Conservation (phyloP, 2,113 vertebrate species). For the Chlamydotis undulata region DNA sequence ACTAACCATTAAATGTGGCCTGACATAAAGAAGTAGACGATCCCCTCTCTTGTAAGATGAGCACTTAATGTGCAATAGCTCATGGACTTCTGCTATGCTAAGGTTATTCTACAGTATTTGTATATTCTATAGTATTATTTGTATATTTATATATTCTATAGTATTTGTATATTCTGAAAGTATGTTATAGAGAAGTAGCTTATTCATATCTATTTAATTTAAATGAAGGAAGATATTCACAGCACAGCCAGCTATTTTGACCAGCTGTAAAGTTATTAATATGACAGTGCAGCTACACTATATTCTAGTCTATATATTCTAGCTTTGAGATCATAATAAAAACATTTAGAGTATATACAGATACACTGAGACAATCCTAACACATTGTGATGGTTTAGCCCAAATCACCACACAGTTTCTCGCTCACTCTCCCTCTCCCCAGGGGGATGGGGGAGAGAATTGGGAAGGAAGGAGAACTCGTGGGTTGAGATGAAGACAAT, state of each 20-base stretch:
- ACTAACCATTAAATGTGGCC: not conserved
- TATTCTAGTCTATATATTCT: not conserved
- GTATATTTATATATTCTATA: not conserved
- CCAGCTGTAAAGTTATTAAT: not conserved
- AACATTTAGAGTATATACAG: not conserved
- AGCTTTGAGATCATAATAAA: not conserved
- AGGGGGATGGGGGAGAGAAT: too few relatives aligned
- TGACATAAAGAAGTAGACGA: not conserved
- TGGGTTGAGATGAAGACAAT: too few relatives aligned
- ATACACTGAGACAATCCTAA: not conserved
- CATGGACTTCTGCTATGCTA: not conserved
- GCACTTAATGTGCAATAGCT: not conserved
- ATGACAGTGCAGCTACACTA: not conserved
- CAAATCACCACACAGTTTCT: too few relatives aligned
- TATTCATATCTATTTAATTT: not conserved
- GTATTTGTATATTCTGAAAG: not conserved
- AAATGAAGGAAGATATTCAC: not conserved
- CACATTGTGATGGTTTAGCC: too few relatives aligned
- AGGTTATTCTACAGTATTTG: not conserved
- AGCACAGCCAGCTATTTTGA: not conserved
- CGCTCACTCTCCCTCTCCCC: too few relatives aligned
- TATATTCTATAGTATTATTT: not conserved
- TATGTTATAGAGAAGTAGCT: not conserved
- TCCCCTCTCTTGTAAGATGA: not conserved
- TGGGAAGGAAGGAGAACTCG: too few relatives aligned